Percentiles rank a stretch among this genome's conserved stretches.
Evolutionary conservation across 2,113 vertebrate species (phyloP).

Genomic region (Serinus canaria): DNA sequence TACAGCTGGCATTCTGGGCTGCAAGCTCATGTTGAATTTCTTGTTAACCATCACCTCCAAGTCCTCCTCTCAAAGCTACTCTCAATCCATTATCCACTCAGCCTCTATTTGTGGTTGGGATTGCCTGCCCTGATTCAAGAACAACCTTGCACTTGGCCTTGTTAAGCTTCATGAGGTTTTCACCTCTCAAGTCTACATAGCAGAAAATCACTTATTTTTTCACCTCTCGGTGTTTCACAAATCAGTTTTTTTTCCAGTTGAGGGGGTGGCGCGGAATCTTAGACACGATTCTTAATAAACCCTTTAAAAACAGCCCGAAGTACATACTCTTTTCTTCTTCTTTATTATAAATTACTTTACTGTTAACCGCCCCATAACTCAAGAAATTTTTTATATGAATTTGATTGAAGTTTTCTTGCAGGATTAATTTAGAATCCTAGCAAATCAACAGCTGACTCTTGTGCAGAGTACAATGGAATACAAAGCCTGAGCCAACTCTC

Average conservation of each 20-base stretch:
- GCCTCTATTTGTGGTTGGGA: not conserved
- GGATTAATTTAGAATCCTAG: constrained; percentile 1
- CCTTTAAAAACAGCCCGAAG: not conserved
- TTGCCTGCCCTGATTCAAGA: too few relatives aligned
- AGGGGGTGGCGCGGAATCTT: not conserved
- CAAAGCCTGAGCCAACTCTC: not conserved
- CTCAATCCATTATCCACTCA: not conserved
- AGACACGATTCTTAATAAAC: not conserved
- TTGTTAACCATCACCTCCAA: not conserved
- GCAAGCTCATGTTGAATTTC: not conserved
- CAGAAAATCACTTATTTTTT: not conserved
- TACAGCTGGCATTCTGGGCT: not conserved
- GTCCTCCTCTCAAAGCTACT: not conserved
- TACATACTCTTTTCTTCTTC: not conserved
- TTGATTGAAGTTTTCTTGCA: not conserved
- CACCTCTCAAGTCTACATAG: not conserved
- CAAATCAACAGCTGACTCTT: not conserved
- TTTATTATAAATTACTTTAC: not conserved
- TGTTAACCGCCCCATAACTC: not conserved
- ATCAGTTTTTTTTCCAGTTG: not conserved
- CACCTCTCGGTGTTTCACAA: not conserved
- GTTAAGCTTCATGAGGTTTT: not conserved
- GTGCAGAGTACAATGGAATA: not conserved
- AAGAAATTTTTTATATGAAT: not conserved
- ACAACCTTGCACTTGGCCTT: not conserved